Base-by-base conservation (phyloP, 2,888 invertebrate genomes). In the Agrypnus murinus region DNA sequence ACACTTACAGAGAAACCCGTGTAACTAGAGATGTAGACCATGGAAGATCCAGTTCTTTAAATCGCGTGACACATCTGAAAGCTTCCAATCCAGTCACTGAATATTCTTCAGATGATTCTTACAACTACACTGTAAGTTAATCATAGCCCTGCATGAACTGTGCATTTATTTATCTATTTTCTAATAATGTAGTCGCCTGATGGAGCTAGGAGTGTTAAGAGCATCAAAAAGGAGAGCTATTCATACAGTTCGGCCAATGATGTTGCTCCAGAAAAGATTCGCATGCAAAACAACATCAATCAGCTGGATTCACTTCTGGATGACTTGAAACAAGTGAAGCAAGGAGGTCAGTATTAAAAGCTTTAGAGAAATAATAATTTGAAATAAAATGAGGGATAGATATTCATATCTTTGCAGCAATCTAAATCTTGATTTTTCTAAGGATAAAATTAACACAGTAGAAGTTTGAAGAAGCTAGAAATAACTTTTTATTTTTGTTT, bases 291-390 rank as follows among this genome's bases (percentile, higher is more conserved):
- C 80, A 93, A 92, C 80, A 92, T 93, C 53, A 92, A 92, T 78
- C 93, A 93, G 82, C 84, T 94, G 80, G 93, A 94, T 82, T 91
- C 92, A 0, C 85, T 94, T 57, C 86, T 94, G 63, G 93, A 93
- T 77, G 93, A 94, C 82, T 85, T 94, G 78, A 92, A 92, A 74
- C 86, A 86, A 79, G 85, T 83, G 8, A 85, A 86, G 68, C 83
- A 84, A 75, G 79, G 83, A 17, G 75, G 77, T 77, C 63, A 63
- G 62, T 73, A 58, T n/a, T n/a, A n/a, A n/a, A 10, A 50, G 65
- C 34, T 34, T n/a, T 8, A 34, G 9, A 34, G 34, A 34, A 34
- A 9, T 34, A 34, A 45, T n/a, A n/a, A 45, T 7, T n/a, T n/a
- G 12, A 45, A 14, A 7, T 45, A 12, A 45, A 7, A 8, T 9